These are phyloP conservation scores for Hoplostethus mediterraneus DNA, from an alignment of 2,797 vertebrate species.

Conservation along the genomic window DNA sequence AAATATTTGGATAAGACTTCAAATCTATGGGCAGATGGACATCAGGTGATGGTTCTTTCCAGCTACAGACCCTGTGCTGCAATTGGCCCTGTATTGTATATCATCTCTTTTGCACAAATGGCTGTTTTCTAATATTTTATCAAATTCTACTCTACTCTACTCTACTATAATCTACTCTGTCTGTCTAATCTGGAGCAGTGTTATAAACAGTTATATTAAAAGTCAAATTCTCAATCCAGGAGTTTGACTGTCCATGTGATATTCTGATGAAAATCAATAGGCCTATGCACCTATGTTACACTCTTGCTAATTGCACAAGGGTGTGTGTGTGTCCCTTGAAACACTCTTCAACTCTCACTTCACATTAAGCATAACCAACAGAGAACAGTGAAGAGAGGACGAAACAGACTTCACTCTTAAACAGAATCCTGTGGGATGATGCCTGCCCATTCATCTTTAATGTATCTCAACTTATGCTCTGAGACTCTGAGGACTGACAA, in stretches of 20 bases:
- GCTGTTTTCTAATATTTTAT: neutral
- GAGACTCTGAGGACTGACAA: slow-evolving; percentile 62
- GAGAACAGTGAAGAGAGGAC: slow-evolving; percentile 45
- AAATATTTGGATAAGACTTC: slow-evolving; percentile 36
- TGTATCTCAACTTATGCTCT: slow-evolving; percentile 71
- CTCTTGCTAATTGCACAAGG: slow-evolving; percentile 47
- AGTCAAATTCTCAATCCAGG: slow-evolving; percentile 36
- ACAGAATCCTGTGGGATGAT: slow-evolving; percentile 68
- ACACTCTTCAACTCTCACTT: slow-evolving; percentile 60
- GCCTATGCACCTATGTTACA: slow-evolving; percentile 41
- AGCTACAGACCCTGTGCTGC: neutral
- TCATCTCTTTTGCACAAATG: neutral
- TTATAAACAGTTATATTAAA: slow-evolving; percentile 31
- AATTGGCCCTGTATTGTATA: neutral
- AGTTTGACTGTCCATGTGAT: slow-evolving; percentile 40
- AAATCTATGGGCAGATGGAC: neutral
- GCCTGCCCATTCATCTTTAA: slow-evolving; percentile 80
- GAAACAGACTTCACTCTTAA: slow-evolving; percentile 59
- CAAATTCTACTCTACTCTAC: neutral
- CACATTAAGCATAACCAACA: slow-evolving; percentile 49
- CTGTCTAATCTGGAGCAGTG: neutral
- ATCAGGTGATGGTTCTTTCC: neutral
- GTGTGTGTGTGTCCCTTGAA: slow-evolving; percentile 44
- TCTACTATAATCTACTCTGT: neutral
- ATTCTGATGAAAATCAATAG: slow-evolving; percentile 47